Evolutionary conservation across 2,888 invertebrate species (phyloP).

Genomic region (Lepetodrilus schrolli): DNA sequence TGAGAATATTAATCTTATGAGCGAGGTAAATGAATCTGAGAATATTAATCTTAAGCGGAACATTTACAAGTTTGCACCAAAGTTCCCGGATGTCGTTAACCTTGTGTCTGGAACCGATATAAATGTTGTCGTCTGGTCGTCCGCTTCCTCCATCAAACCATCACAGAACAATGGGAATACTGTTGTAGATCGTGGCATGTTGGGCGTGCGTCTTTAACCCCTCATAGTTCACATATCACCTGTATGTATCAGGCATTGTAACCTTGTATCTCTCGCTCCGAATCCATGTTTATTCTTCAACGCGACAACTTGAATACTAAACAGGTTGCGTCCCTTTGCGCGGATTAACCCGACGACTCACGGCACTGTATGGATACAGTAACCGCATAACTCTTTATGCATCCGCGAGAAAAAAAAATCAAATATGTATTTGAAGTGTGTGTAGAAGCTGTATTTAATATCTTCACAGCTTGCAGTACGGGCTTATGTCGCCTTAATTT

Average conservation of each 20-base stretch:
- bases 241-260: background rate
- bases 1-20: too few relatives aligned
- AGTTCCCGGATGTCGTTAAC: background rate
- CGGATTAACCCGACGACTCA: background rate
- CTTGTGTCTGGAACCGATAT: background rate
- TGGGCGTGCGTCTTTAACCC: constrained; percentile 3
- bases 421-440: too few relatives aligned
- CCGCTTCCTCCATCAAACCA: background rate
- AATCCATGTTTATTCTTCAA: background rate
- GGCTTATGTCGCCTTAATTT: too few relatives aligned
- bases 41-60: background rate
- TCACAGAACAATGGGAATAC: background rate
- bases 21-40: background rate
- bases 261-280: background rate
- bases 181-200: background rate
- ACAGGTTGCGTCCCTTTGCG: background rate
- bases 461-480: too few relatives aligned
- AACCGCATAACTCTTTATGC: background rate
- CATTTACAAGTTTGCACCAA: too few relatives aligned
- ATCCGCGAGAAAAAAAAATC: too few relatives aligned
- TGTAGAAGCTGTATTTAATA: too few relatives aligned
- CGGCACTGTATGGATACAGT: background rate
- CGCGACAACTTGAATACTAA: background rate
- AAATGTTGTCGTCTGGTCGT: background rate
- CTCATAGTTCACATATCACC: background rate